Percentiles rank a stretch among this genome's conserved stretches.
Evolutionary conservation across 2,113 vertebrate genomes (phyloP).

Genomic region (Oreocharis arfaki): DNA sequence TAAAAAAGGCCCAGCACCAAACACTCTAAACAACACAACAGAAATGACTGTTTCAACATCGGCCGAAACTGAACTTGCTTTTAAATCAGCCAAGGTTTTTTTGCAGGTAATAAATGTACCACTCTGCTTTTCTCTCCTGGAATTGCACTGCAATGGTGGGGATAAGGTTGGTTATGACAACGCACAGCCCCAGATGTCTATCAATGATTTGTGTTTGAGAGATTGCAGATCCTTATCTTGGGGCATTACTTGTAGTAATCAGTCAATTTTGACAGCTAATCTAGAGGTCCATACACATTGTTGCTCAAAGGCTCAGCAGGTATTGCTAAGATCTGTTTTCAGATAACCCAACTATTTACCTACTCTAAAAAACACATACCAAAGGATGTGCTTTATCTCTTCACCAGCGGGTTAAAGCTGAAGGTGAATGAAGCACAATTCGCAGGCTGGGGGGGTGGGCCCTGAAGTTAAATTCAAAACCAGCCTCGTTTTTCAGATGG

Average conservation of each 20-base stretch:
- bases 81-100: not conserved
- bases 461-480: not conserved
- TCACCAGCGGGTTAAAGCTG: not conserved
- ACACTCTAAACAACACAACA: not conserved
- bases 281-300: slow-evolving; percentile 25
- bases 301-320: slow-evolving; percentile 53
- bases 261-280: slow-evolving; percentile 60
- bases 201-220: slow-evolving; percentile 17
- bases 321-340: slow-evolving; percentile 57
- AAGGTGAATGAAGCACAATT: slow-evolving; percentile 13
- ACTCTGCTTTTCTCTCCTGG: not conserved
- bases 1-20: not conserved
- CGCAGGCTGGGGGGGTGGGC: not conserved
- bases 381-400: slow-evolving; percentile 57
- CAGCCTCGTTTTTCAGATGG: not conserved
- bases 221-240: slow-evolving; percentile 44
- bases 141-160: not conserved
- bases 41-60: not conserved
- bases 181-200: not conserved
- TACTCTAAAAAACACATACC: slow-evolving; percentile 56
- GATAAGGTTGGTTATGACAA: slow-evolving; percentile 7
- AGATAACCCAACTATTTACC: slow-evolving; percentile 65
- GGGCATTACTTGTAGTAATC: slow-evolving; percentile 32
- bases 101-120: rapidly evolving
- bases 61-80: not conserved